These are phyloP conservation scores for Piscicola geometra DNA, from an alignment of 2,888 invertebrate species.

Conservation along the genomic window DNA sequence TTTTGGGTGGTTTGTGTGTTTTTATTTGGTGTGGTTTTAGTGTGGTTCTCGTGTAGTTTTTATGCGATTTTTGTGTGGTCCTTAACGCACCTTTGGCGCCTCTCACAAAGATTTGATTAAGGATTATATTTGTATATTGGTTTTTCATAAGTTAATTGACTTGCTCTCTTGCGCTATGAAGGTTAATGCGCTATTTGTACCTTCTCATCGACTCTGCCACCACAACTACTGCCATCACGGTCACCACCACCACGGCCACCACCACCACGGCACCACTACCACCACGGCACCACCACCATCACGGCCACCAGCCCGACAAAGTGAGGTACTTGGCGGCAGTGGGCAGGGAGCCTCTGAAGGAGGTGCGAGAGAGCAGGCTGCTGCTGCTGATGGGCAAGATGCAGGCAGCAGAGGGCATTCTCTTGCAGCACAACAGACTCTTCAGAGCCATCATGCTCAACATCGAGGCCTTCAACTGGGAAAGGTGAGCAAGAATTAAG, in stretches of 20 bases:
- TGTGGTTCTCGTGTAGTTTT: too few relatives aligned
- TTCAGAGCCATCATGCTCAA: conserved; percentile 70
- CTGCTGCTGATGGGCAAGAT: conserved; percentile 67
- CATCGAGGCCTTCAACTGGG: conserved; percentile 70
- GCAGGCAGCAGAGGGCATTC: conserved; percentile 68
- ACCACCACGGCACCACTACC: neutral
- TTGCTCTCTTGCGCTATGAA: too few relatives aligned
- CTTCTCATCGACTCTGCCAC: too few relatives aligned
- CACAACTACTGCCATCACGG: neutral
- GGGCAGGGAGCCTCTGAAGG: conserved; percentile 55
- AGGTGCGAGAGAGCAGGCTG: conserved; percentile 66
- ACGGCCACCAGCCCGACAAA: conserved; percentile 55
- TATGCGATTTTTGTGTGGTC: too few relatives aligned
- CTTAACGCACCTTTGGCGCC: too few relatives aligned
- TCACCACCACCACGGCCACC: neutral
- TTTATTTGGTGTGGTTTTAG: too few relatives aligned
- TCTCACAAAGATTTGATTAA: too few relatives aligned
- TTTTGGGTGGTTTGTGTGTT: too few relatives aligned
- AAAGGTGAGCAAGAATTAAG: too few relatives aligned
- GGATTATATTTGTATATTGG: too few relatives aligned
- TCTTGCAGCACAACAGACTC: conserved; percentile 64
- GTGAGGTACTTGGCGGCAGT: conserved; percentile 57
- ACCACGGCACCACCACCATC: neutral
- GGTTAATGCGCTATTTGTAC: too few relatives aligned
- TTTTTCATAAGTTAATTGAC: too few relatives aligned